Evolutionary conservation across 2,113 vertebrate species (phyloP).

Genomic region (Sclerurus mexicanus): DNA sequence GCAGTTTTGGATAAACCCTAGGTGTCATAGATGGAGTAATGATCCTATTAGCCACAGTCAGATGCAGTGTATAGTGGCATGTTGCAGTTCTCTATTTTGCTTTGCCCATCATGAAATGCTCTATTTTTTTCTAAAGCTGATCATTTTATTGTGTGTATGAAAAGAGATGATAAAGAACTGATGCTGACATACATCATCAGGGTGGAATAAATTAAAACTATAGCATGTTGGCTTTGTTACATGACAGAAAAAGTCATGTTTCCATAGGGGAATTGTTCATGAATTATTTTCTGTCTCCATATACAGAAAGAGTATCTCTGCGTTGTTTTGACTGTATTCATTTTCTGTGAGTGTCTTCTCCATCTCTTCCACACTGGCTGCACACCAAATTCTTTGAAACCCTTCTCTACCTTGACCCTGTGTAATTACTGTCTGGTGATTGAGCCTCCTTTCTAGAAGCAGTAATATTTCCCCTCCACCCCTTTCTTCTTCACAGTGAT

Average conservation of each 20-base stretch:
- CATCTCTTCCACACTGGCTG: background rate
- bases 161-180: background rate
- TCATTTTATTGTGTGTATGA: background rate
- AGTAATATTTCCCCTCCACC: background rate
- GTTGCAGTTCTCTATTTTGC: background rate
- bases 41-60: background rate
- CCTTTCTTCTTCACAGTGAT: background rate
- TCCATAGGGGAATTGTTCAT: background rate
- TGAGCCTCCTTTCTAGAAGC: background rate
- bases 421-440: background rate
- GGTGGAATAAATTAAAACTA: background rate
- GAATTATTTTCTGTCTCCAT: rapidly evolving
- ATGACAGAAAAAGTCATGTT: background rate
- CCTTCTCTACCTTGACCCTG: background rate
- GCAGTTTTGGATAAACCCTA: background rate
- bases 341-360: background rate
- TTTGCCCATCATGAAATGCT: background rate
- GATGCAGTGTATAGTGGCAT: background rate
- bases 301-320: background rate
- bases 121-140: background rate
- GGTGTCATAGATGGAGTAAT: background rate
- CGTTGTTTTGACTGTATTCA: background rate
- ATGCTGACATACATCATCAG: background rate
- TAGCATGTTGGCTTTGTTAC: background rate
- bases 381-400: background rate